A percentile compares a stretch with the other conserved stretches of the same genome.
Conservation (phyloP, 2,888 invertebrate species). For the Meghimatium bilineatum region DNA sequence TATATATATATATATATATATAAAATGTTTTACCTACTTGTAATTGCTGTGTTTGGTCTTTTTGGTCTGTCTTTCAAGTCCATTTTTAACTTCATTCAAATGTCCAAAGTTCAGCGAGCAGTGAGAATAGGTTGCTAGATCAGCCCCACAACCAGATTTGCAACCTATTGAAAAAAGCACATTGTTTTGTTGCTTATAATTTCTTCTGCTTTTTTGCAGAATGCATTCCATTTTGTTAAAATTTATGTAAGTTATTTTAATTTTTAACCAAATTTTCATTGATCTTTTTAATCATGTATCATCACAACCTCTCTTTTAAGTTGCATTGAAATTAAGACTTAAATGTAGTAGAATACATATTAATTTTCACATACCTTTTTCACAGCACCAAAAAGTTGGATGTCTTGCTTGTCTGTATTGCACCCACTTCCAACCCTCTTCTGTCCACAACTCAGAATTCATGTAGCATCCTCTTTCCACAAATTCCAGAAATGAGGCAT, state of each 20-base stretch:
- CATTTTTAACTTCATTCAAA: conserved; percentile 26
- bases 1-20: no score
- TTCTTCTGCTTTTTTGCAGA: neutral
- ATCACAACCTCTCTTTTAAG: no score
- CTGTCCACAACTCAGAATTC: conserved; percentile 67
- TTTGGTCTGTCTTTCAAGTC: neutral
- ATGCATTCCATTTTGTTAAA: neutral
- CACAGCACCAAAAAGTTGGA: conserved; percentile 75
- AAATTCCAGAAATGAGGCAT: conserved; percentile 72
- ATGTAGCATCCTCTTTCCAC: conserved; percentile 71
- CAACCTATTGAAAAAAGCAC: conserved; percentile 62
- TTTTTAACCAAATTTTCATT: neutral
- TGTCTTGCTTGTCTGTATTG: conserved; percentile 68
- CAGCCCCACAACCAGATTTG: conserved; percentile 71
- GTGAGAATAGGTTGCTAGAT: conserved; percentile 67
- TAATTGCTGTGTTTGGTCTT: conserved; percentile 18
- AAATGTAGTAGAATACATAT: no score
- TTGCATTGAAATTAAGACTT: no score
- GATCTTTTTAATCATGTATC: neutral
- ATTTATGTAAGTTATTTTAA: neutral
- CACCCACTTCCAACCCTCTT: conserved; percentile 74
- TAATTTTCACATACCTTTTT: conserved; percentile 60
- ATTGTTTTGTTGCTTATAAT: neutral
- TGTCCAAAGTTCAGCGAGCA: conserved; percentile 57
- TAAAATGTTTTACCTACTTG: conserved; percentile 45